phyloP scores from a whole-genome alignment of 2,797 vertebrate species.

The Chrosomus eos region DNA sequence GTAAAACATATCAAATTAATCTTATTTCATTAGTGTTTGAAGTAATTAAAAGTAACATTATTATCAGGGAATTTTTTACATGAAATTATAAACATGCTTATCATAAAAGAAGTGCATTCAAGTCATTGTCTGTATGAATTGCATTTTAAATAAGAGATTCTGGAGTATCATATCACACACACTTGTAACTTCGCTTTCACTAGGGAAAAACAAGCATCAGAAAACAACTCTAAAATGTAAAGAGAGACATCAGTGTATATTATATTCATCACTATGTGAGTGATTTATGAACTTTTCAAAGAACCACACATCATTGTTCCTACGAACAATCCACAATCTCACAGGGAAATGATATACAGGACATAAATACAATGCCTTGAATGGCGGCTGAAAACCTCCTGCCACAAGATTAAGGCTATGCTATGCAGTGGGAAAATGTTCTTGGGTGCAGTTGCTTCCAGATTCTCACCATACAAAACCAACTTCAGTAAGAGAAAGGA shows the following conservation, averaged over 20 bases:
- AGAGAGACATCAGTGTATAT: conserved; percentile 41
- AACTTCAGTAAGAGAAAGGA: conserved; percentile 47
- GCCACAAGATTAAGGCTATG: conserved; percentile 48
- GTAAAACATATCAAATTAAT: too few species aligned
- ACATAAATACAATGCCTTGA: conserved; percentile 64
- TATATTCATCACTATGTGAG: conserved; percentile 46
- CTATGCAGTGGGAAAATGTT: conserved; percentile 60
- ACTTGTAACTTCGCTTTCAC: conserved; percentile 21
- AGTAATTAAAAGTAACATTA: too few species aligned
- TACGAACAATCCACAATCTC: conserved; percentile 64
- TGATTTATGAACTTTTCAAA: conserved; percentile 64
- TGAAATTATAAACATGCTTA: neutral
- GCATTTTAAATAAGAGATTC: neutral
- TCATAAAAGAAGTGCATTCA: neutral
- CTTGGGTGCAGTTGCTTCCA: conserved; percentile 42
- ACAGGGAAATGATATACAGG: conserved; percentile 63
- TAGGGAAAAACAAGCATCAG: conserved; percentile 36
- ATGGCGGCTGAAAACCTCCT: conserved; percentile 44
- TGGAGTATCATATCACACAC: neutral
- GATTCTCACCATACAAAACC: conserved; percentile 53
- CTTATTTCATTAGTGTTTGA: too few species aligned
- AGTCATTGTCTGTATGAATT: neutral
- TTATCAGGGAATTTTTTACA: too few species aligned
- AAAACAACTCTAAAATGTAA: conserved; percentile 13
- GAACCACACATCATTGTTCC: conserved; percentile 60